Evolutionary conservation across 2,797 vertebrate species (phyloP).

Genomic region (Micropoecilia bifurca): DNA sequence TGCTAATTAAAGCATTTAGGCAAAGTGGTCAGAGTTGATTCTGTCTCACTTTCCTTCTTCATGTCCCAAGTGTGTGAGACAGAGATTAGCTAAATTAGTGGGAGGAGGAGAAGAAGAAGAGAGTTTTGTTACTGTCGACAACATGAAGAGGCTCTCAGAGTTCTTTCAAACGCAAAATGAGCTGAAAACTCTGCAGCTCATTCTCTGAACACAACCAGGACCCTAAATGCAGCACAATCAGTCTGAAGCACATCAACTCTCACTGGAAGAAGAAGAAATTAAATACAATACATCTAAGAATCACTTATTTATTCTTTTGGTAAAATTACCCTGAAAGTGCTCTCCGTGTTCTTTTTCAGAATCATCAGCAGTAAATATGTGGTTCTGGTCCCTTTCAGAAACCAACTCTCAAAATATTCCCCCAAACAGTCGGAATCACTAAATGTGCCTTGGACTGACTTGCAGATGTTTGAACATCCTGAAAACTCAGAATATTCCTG

Average conservation of each 20-base stretch:
- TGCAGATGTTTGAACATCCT: neutral
- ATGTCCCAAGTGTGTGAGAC: conserved; percentile 6
- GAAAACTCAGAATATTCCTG: neutral
- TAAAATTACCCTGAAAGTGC: neutral
- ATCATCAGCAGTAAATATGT: neutral
- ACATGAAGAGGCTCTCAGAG: conserved; percentile 23
- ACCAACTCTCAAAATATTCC: neutral
- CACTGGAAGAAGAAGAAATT: neutral
- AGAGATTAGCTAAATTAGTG: conserved; percentile 5
- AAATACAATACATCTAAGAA: neutral
- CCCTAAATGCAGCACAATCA: neutral
- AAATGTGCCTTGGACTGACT: neutral
- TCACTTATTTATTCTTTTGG: neutral
- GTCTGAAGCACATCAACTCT: neutral
- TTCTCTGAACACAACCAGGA: neutral
- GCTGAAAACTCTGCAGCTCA: neutral
- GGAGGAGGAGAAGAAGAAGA: neutral
- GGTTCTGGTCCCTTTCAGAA: neutral
- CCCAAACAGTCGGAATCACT: neutral
- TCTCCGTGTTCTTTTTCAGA: neutral
- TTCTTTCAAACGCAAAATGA: conserved; percentile 7
- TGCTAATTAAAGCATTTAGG: conserved; percentile 49
- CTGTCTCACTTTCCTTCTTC: conserved; percentile 3
- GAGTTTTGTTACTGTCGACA: conserved; percentile 5
- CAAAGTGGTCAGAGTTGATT: conserved; percentile 2